A percentile compares a stretch with the other conserved stretches of the same genome.
Conservation (phyloP, 2,113 vertebrate species). For the Chitala chitala region DNA sequence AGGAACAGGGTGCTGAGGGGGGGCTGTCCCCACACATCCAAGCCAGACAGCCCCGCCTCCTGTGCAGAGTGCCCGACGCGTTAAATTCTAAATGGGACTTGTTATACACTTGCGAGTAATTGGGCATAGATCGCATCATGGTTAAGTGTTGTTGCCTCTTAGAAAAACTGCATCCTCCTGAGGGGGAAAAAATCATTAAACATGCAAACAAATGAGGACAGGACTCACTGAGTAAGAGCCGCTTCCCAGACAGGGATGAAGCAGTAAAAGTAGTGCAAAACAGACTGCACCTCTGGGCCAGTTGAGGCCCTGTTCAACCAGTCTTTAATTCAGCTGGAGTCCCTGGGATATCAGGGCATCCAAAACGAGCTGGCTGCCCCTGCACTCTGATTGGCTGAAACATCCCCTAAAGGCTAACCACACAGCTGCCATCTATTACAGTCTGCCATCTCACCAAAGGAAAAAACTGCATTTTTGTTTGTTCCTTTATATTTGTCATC, state of each 20-base stretch:
- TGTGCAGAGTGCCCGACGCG: neutral
- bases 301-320: too few species aligned
- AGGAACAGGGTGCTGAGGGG: conserved; percentile 23
- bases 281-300: too few species aligned
- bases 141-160: neutral
- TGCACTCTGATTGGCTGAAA: neutral
- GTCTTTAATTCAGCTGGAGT: too few species aligned
- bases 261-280: neutral
- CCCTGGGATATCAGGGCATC: too few species aligned
- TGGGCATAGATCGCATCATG: neutral
- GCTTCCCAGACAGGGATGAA: neutral
- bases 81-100: neutral
- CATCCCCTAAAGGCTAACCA: neutral
- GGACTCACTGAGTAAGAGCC: neutral
- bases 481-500: too few species aligned
- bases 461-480: too few species aligned
- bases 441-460: too few species aligned
- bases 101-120: neutral
- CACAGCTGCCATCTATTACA: too few species aligned
- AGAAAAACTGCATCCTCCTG: neutral
- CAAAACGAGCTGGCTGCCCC: too few species aligned
- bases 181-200: neutral
- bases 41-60: conserved; percentile 31
- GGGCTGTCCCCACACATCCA: conserved; percentile 16
- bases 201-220: neutral